Percentiles rank a stretch among this genome's conserved stretches.
These are phyloP conservation scores for Phragmatobia fuliginosa DNA, from an alignment of 2,888 invertebrate genomes.

Conservation along the genomic window DNA sequence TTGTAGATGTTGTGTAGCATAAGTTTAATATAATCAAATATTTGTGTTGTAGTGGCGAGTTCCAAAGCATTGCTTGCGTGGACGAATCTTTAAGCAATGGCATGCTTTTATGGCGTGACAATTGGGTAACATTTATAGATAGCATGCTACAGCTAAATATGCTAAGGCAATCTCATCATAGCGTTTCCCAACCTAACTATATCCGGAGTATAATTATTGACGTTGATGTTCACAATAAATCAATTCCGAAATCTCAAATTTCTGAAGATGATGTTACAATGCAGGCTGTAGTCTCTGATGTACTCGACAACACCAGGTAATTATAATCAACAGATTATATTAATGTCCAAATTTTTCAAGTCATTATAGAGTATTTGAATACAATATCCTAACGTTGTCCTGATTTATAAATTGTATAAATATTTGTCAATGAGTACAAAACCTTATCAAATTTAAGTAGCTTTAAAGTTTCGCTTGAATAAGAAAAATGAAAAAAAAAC, in stretches of 20 bases:
- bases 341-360: too few relatives aligned
- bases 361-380: too few relatives aligned
- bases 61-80: conserved; percentile 51
- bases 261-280: conserved; percentile 29
- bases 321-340: background rate
- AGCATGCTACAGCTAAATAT: conserved; percentile 92
- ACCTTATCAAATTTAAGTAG: too few relatives aligned
- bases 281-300: conserved; percentile 36
- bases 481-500: too few relatives aligned
- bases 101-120: conserved; percentile 87
- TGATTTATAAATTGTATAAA: background rate
- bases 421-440: background rate
- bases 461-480: too few relatives aligned
- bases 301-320: conserved; percentile 47
- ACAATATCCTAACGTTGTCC: too few relatives aligned
- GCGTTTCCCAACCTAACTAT: conserved; percentile 87
- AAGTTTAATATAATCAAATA: background rate
- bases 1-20: background rate
- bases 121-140: conserved; percentile 94
- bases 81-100: conserved; percentile 58
- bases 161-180: conserved; percentile 85
- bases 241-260: background rate
- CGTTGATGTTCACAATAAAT: conserved; percentile 35
- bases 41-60: conserved; percentile 53
- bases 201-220: conserved; percentile 52